Conservation (phyloP, 2,797 vertebrate species). For the Babyrousa celebensis region DNA sequence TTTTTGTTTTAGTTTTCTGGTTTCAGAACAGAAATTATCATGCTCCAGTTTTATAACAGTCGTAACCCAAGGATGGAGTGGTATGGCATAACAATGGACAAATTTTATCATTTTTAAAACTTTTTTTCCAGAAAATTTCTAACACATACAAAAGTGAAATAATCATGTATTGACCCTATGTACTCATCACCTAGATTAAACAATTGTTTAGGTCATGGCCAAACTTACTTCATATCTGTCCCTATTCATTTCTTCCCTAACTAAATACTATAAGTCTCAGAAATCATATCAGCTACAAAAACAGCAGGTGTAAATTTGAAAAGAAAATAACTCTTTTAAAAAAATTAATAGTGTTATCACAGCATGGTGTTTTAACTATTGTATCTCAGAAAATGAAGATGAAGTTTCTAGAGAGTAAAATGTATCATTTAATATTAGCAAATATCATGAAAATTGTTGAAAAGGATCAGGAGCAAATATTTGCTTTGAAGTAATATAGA, state of each 20-base stretch:
- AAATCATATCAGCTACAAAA: neutral
- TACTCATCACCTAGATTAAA: neutral
- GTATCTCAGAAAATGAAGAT: neutral
- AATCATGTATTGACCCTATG: neutral
- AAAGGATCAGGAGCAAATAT: neutral
- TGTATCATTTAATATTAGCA: neutral
- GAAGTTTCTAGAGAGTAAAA: neutral
- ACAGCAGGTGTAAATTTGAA: neutral
- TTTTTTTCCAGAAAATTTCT: neutral
- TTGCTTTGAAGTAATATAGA: neutral
- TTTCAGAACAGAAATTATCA: neutral
- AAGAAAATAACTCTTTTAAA: neutral
- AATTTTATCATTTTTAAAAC: neutral
- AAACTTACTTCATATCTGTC: neutral
- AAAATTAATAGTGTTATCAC: neutral
- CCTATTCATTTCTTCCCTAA: neutral
- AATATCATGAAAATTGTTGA: slow-evolving; percentile 3
- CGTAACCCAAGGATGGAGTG: neutral
- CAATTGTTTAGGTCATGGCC: neutral
- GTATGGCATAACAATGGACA: neutral
- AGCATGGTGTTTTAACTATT: neutral
- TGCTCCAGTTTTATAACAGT: neutral
- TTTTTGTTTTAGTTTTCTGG: neutral
- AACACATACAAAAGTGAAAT: neutral
- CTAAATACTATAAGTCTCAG: neutral